These are phyloP conservation scores for Drosophila littoralis DNA, from an alignment of 1,140 invertebrate species.

Conservation along the genomic window DNA sequence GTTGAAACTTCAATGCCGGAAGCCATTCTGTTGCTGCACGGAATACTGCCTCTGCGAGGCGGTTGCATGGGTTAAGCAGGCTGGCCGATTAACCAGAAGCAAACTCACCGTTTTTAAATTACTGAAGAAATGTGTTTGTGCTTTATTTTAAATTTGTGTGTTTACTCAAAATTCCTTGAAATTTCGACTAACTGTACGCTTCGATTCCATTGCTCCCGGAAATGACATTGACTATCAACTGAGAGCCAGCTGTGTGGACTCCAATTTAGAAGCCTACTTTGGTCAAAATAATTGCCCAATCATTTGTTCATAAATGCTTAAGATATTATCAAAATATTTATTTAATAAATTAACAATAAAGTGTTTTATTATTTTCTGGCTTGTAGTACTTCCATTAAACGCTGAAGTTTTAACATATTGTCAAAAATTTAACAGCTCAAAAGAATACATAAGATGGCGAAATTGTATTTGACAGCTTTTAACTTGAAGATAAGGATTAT, in stretches of 20 bases:
- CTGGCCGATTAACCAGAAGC: background rate
- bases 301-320: too few species aligned
- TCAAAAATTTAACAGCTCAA: too few species aligned
- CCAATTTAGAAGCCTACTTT: background rate
- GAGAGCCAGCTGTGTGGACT: background rate
- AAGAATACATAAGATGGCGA: too few species aligned
- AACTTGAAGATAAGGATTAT: too few species aligned
- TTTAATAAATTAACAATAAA: too few species aligned
- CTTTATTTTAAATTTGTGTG: constrained; percentile 3
- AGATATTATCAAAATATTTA: too few species aligned
- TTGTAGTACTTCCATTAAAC: too few species aligned
- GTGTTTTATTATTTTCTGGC: too few species aligned
- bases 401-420: too few species aligned
- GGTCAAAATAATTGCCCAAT: too few species aligned
- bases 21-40: constrained; percentile 34
- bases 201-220: background rate
- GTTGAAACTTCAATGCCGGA: constrained; percentile 46
- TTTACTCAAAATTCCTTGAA: background rate
- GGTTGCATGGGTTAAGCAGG: background rate
- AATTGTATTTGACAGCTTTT: too few species aligned
- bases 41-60: background rate
- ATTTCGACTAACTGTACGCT: background rate
- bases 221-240: background rate
- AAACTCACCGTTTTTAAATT: background rate
- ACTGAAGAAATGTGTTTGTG: background rate